phyloP scores from a whole-genome alignment of 2,797 vertebrate genomes.

The Microchirus variegatus region DNA sequence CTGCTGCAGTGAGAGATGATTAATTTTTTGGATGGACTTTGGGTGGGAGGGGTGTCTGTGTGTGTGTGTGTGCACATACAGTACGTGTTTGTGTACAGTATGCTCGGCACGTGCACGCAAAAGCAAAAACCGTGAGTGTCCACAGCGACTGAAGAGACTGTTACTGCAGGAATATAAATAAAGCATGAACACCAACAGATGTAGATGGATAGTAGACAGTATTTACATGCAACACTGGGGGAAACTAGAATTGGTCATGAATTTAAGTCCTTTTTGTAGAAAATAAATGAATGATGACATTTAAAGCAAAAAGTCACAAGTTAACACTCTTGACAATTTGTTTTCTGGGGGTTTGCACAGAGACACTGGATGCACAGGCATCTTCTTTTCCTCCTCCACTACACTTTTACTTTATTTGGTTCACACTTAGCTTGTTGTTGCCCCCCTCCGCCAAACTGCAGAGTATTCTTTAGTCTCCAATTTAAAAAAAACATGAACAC shows the following conservation, averaged over 20 bases:
- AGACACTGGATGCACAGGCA: constrained; percentile 27
- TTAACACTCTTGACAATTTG: constrained; percentile 20
- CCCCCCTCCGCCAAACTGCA: constrained; percentile 2
- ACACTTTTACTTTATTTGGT: constrained; percentile 35
- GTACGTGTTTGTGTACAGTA: constrained; percentile 8
- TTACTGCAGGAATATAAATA: neutral
- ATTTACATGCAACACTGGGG: neutral
- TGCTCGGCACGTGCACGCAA: neutral
- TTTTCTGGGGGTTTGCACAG: constrained; percentile 22
- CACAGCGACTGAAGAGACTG: neutral
- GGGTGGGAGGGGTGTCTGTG: constrained; percentile 29
- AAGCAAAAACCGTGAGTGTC: neutral
- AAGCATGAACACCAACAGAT: neutral
- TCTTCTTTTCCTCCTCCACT: constrained; percentile 17
- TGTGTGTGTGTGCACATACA: constrained; percentile 5
- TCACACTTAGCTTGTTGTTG: neutral
- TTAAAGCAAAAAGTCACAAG: too few relatives aligned
- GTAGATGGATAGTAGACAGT: neutral
- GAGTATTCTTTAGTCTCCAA: neutral
- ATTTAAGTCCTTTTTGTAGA: too few relatives aligned
- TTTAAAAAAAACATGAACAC: constrained; percentile 7
- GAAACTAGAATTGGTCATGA: too few relatives aligned
- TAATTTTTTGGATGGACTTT: constrained; percentile 52
- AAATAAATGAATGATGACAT: too few relatives aligned
- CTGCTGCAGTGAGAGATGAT: constrained; percentile 36